Evolutionary conservation across 2,888 invertebrate species (phyloP).

Genomic region (Pyrocoelia pectoralis): DNA sequence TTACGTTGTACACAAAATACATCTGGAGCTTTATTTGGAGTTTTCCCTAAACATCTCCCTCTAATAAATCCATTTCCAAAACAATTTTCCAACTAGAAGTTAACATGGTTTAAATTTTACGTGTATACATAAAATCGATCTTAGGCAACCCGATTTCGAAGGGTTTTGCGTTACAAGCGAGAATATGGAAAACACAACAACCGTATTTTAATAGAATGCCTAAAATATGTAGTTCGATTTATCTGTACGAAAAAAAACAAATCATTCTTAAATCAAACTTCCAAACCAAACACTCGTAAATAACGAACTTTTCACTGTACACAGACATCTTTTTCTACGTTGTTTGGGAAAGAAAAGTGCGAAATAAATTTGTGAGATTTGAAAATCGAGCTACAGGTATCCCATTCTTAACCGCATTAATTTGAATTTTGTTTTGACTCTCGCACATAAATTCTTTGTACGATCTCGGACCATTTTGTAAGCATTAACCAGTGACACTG

Average conservation of each 20-base stretch:
- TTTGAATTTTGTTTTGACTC: not conserved
- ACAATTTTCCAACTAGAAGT: conserved; percentile 1
- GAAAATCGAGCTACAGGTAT: not conserved
- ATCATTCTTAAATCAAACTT: not conserved
- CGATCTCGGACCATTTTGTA: not conserved
- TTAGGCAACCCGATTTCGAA: not conserved
- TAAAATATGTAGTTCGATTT: not conserved
- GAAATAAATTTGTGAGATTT: not conserved
- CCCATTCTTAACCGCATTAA: not conserved
- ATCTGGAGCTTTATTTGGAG: not conserved
- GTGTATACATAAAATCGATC: conserved; percentile 1
- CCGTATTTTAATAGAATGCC: not conserved
- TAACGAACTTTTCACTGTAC: not conserved
- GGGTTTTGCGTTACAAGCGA: not conserved
- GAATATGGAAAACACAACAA: not conserved
- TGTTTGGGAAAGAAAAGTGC: not conserved
- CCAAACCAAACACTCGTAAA: not conserved
- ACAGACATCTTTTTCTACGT: not conserved
- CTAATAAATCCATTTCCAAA: not conserved
- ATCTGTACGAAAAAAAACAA: not conserved
- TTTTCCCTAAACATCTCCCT: not conserved
- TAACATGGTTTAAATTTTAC: conserved; percentile 1
- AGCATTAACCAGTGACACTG: not conserved
- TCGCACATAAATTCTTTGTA: not conserved
- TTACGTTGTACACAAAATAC: not conserved